Evolutionary conservation across 1,140 invertebrate genomes (phyloP).

Genomic region (Orchestia grillus): DNA sequence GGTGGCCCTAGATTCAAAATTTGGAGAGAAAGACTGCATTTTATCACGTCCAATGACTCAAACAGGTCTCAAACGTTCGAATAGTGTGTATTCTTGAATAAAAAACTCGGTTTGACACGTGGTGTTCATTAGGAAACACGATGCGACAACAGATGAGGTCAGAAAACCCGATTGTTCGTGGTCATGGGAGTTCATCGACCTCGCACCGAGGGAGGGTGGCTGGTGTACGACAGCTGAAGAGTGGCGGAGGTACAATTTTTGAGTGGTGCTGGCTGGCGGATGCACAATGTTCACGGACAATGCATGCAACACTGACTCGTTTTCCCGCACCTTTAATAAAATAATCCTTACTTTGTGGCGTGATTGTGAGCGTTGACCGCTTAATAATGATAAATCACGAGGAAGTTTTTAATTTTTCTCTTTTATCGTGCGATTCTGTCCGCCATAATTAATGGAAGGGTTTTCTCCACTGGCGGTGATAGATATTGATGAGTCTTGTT

Average conservation of each 20-base stretch:
- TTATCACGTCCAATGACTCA: conserved; percentile 22
- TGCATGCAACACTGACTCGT: not conserved
- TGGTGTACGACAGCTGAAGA: not conserved
- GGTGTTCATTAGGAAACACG: not conserved
- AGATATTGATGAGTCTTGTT: not conserved
- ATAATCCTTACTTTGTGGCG: not conserved
- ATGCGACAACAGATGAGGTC: not conserved
- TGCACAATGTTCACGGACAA: not conserved
- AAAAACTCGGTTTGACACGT: not conserved
- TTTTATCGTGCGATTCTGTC: not conserved
- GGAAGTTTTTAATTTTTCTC: not conserved
- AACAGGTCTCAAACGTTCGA: not conserved
- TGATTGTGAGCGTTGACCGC: not conserved
- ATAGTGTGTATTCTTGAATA: not conserved
- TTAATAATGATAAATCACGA: not conserved
- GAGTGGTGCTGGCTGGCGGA: not conserved
- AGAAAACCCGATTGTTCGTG: not conserved
- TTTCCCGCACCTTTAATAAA: not conserved
- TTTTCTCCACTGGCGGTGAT: not conserved
- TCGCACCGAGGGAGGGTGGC: not conserved
- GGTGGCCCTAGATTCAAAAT: not conserved
- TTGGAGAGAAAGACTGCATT: not conserved
- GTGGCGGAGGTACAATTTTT: not conserved
- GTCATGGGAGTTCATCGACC: conserved; percentile 47
- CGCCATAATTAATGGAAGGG: not conserved